Evolutionary conservation across 2,113 vertebrate species (phyloP), one percentile per base, ranked within the genome.

Genomic region (Scartelaos histophorus): DNA sequence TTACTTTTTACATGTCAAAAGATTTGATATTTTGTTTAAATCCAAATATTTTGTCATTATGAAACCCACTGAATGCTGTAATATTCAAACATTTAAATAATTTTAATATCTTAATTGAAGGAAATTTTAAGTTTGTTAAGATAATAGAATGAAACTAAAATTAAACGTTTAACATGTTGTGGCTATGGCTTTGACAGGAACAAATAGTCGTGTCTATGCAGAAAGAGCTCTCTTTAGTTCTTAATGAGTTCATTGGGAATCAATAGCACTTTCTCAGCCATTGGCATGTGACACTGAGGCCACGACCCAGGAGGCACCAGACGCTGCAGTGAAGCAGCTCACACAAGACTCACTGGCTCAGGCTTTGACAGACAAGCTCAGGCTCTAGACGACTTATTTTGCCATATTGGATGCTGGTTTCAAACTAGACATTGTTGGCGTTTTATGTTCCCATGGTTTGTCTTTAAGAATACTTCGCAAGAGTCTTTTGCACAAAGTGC

Each of bases 241-340:
- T 78, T 89, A 90, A 89, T 91, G 86, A 85, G 83, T 82, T 88
- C 88, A 90, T 86, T 62, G 89, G 79, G 54, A 85, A 91, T 91
- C 87, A 49, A 87, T 91, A 81, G 24, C 21, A 51, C 64, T 72
- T 75, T 83, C 78, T 79, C 71, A 3, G 79, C 57, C 76, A 13
- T 74, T 51, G 70, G 60, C 80, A 73, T 78, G 71, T 78, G 78
- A 82, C 78, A 71, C 80, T 10, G 62, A 73, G 76, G 71, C 76
- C 58, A 1, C 68, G 86, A 88, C 79, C 86, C 70, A 21, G 21
- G 70, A 66, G 64, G 34, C 67, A 65, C 75, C 13, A 73, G 71
- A 81, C 22, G 19, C 49, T 43, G 70, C 57, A 80, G 68, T 64
- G 19, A 67, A 77, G 68, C 68, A 69, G 79, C 70, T 81, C 76